phyloP scores from a whole-genome alignment of 1,140 invertebrate genomes.

The Drosophila parvula region DNA sequence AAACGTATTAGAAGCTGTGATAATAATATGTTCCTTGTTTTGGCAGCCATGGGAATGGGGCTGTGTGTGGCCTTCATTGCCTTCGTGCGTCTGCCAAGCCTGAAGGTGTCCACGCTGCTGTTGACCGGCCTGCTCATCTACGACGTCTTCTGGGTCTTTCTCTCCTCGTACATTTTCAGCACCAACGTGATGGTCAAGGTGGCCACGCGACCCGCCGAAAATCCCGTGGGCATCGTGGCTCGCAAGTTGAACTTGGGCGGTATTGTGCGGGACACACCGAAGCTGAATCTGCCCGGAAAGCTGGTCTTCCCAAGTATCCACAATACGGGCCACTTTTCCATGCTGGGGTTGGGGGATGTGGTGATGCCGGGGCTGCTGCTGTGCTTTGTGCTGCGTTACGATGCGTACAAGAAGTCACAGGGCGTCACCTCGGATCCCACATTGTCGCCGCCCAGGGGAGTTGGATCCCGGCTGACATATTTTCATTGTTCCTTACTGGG shows the following conservation, averaged over 20 bases:
- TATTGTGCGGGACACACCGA: slow-evolving; percentile 94
- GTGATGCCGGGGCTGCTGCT: slow-evolving; percentile 98
- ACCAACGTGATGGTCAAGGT: slow-evolving; percentile 99
- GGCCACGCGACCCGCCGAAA: slow-evolving; percentile 94
- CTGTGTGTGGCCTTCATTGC: slow-evolving; percentile 99
- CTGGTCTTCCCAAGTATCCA: slow-evolving; percentile 98
- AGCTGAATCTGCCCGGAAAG: slow-evolving; percentile 97
- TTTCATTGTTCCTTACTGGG: slow-evolving; percentile 99
- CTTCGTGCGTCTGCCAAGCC: slow-evolving; percentile 96
- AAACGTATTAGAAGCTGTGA: neutral
- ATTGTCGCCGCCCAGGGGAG: slow-evolving; percentile 77
- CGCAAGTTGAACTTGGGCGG: slow-evolving; percentile 95
- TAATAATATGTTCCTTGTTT: slow-evolving; percentile 1
- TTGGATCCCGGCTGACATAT: slow-evolving; percentile 89
- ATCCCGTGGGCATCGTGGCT: slow-evolving; percentile 97
- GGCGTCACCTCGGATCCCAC: slow-evolving; percentile 82
- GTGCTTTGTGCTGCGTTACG: slow-evolving; percentile 97
- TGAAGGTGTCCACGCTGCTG: slow-evolving; percentile 97
- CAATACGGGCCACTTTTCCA: slow-evolving; percentile 97
- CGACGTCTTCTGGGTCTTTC: slow-evolving; percentile 99
- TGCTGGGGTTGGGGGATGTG: slow-evolving; percentile 98
- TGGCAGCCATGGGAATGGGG: slow-evolving; percentile 96
- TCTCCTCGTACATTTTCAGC: slow-evolving; percentile 99
- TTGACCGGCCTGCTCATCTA: slow-evolving; percentile 97
- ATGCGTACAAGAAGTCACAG: slow-evolving; percentile 96